A percentile compares a stretch with the other conserved stretches of the same genome.
Evolutionary conservation across 1,140 invertebrate species (phyloP).

Genomic region (Aethina tumida): DNA sequence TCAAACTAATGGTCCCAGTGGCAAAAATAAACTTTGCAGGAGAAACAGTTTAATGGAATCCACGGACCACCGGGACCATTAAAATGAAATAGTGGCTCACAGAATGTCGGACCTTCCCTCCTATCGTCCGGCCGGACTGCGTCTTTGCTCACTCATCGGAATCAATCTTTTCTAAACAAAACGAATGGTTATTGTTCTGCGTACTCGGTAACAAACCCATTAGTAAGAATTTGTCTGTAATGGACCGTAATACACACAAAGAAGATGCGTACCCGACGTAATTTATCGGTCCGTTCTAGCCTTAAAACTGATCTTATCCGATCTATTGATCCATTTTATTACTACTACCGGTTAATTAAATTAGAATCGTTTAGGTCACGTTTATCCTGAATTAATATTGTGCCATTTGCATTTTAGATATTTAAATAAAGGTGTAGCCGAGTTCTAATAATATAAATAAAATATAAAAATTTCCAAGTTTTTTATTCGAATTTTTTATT

Average conservation of each 20-base stretch:
- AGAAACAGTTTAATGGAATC: constrained; percentile 40
- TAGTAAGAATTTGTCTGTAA: constrained; percentile 20
- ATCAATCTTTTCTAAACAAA: constrained; percentile 30
- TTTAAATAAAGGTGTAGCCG: too few species aligned
- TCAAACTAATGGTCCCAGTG: constrained; percentile 37
- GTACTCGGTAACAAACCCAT: constrained; percentile 18
- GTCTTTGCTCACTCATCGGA: constrained; percentile 17
- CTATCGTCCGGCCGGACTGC: constrained; percentile 14
- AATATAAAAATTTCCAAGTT: too few species aligned
- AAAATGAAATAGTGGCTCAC: constrained; percentile 39
- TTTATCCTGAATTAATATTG: too few species aligned
- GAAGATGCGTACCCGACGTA: background rate
- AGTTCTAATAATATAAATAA: too few species aligned
- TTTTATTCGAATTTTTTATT: too few species aligned
- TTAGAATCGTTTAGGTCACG: too few species aligned
- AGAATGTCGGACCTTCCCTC: constrained; percentile 20
- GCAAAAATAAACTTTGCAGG: constrained; percentile 36
- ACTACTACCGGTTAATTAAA: too few species aligned
- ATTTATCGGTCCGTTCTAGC: background rate
- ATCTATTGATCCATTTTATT: too few species aligned
- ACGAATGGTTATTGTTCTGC: constrained; percentile 28
- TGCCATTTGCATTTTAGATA: too few species aligned
- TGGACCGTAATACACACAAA: constrained; percentile 19
- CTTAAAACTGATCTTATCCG: too few species aligned
- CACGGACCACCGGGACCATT: constrained; percentile 37